Evolutionary conservation across 2,797 vertebrate genomes (phyloP).

Genomic region (Hemitrygon akajei): DNA sequence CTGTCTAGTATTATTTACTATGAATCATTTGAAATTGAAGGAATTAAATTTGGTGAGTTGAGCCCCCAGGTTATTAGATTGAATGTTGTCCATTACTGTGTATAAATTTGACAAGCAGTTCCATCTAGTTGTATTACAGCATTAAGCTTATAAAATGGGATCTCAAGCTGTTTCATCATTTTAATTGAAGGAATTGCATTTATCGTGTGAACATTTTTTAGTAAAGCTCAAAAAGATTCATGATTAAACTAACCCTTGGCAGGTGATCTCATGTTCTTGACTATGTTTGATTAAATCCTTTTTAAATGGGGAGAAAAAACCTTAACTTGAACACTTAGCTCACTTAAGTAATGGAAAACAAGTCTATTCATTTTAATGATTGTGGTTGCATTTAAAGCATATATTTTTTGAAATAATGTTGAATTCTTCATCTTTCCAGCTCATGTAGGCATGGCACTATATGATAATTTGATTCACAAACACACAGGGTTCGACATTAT

Average conservation of each 20-base stretch:
- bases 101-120: not conserved
- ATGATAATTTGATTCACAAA: not conserved
- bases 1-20: not conserved
- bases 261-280: not conserved
- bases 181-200: not conserved
- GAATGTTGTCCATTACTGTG: not conserved
- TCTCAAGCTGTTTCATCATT: not conserved
- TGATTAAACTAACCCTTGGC: not conserved
- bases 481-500: not conserved
- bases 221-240: not conserved
- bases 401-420: not conserved
- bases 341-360: not conserved
- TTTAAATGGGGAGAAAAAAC: not conserved
- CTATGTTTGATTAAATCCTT: not conserved
- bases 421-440: not conserved
- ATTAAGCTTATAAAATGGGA: slow-evolving; percentile 10
- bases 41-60: not conserved
- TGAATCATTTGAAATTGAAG: not conserved
- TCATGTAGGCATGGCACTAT: not conserved
- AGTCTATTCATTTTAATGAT: not conserved
- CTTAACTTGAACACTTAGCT: not conserved
- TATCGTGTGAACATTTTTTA: not conserved
- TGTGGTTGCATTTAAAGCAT: not conserved
- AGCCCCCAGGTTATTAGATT: not conserved
- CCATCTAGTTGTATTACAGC: not conserved